Evolutionary conservation across 30 jellyfish, hydroid and myxozoan species (phyloP), one percentile per base, ranked within the genome.

Genomic region (Phacellophora camtschatica): DNA sequence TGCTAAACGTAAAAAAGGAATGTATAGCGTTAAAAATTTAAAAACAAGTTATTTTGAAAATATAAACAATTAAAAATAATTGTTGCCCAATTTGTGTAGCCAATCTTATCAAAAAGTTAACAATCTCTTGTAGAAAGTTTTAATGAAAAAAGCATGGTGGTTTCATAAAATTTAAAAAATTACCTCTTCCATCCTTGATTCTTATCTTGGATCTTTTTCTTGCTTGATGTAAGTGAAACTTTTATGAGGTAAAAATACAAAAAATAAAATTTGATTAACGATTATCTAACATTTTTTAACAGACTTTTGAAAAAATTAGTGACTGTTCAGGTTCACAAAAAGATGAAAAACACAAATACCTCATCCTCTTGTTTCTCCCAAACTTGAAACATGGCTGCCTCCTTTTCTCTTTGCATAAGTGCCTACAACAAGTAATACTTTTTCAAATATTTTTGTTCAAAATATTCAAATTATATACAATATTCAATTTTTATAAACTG

Each of bases 331-430:
- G 13, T 5, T 5, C 51, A 39, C 7, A 5, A 2, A 43, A 1
- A 43, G 13, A 11, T 18, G 2, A 43, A 43, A 11, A 30, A 50
- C 84, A 5, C 10, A 18, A 5, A 46, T 48, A 82, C 90, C 46
- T 82, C 96, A 50, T 88, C 97, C 66, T 87, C 97, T 71, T 94
- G 99, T 31, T 87, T 76, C 45, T 83, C 96, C 99, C 99, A 94
- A 25, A 79, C 95, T 45, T 95, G 81, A 83, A 85, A 93, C 93
- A 86, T 55, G 1, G 94, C 99, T 19, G 99, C 90, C 66, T 93
- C 99, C 63, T 93, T 93, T 32, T 86, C 86, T 39, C 99, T 54
- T 64, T 93, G 99, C 93, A 93, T 86, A 77, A 93, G 7, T 4
- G 95, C 51, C 95, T 57, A 61, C 33, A 39, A 32, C 30, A 34